Evolutionary conservation across 2,113 vertebrate genomes (phyloP), one percentile per base, ranked within the genome.

Genomic region (Cyphomyrus plagiostoma): DNA sequence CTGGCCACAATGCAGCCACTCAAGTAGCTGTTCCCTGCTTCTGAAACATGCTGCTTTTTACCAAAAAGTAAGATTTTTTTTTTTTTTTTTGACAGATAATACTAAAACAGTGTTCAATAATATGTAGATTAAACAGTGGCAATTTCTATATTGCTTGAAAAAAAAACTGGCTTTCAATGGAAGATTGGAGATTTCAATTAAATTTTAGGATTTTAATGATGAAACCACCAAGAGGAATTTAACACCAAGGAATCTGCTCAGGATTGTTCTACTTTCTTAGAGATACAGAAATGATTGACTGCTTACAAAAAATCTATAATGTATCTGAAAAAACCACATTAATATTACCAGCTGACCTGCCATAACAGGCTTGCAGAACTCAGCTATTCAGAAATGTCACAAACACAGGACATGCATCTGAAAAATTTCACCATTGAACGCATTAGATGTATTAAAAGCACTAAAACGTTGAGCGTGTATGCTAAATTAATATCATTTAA

Each of bases 1-100:
- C 89, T 88, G 90, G 56, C 85, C 87, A 90, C 92, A 89, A 90
- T 92, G 84, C 77, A 88, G 91, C 89, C 86, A 77, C 89, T 74
- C 88, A 86, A 35, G 42, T 88, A 89, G 87, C 77, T 66, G 49
- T 58, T 62, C 23, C 9, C 56, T n/a, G 56, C 19, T 58, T 58
- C 56, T 8, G 21, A 58, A 2, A 23, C 56, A 6, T 58, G 21
- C 56, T 23, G 23, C 21, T 58, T 58, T 23, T 58, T 58, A 4
- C 56, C 56, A 58, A 5, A 5, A 56, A 56, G 53, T 21, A 56
- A 23, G 21, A 56, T 19, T 8, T 6, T 56, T 21, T 21, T 48
- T 19, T 8, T 6, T 56, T 21, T 21, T 48, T 23, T 56, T 21
- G 19, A 23, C 53, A 23, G 53, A 56, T 23, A 21, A 56, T 56